Evolutionary conservation across 1,140 invertebrate genomes (phyloP), one percentile per base, ranked within the genome.

Genomic region (Dolichoris vasculosae): DNA sequence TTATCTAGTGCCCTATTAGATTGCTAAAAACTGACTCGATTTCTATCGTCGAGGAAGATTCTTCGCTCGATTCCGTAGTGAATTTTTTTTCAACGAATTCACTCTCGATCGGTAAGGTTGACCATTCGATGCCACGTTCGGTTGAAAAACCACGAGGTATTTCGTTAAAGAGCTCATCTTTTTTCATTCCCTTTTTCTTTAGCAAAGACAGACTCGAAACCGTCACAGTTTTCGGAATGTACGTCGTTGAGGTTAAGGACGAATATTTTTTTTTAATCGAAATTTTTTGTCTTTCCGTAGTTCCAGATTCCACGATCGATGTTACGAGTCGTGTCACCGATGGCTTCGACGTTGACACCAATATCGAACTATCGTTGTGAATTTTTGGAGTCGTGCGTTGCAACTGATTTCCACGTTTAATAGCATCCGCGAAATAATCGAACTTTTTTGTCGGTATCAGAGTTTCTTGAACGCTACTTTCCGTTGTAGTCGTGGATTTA

Each of bases 1-100:
- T 38, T 26, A 40, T 48, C 46, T 86, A 86, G 73, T 84, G 86
- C n/a, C 82, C 88, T 59, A 91, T 91, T 26, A 93, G 82, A 87
- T 93, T 93, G 80, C 82, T 93, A 86, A 93, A 93, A 26, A 93
- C 92, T 51, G 93, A 93, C 69, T 93, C 92, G 46, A 93, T 93
- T 86, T 93, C 90, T 82, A 93, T 93, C 0, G 93, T 93, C 3
- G 93, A 93, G 8, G 93, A 92, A 9, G 93, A 92, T 81, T 93
- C 91, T n/a, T 89, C 87, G 13, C 86, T 88, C 9, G 88, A 88
- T 78, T 92, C 92, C 9, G 92, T 92, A 2, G 92, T 93, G 59
- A 93, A 90, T 26, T 88, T 87, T 32, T 82, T 86, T 9, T 88
- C 75, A 23, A 86, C 78, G 69, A 93, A 93, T 86, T 91, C 92